phyloP scores from a whole-genome alignment of 1,140 invertebrate genomes.

The Leptopilina clavipes region DNA sequence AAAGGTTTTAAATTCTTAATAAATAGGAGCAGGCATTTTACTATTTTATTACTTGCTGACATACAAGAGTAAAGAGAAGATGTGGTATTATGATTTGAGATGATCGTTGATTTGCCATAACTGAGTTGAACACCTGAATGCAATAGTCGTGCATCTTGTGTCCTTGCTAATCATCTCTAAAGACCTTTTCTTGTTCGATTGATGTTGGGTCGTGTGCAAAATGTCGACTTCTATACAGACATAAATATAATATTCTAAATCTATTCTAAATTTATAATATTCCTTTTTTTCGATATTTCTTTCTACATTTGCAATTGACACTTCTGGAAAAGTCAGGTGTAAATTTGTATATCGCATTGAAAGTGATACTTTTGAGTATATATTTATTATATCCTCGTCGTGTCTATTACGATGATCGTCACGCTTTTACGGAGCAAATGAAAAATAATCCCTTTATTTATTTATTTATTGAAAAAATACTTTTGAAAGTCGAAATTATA shows the following conservation, averaged over 20 bases:
- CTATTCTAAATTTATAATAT: not conserved
- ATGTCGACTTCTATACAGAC: not conserved
- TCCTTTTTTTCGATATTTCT: not conserved
- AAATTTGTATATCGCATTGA: conserved; percentile 13
- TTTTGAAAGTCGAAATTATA: not conserved
- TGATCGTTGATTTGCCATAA: not conserved
- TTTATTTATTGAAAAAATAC: not conserved
- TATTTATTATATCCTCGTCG: not conserved
- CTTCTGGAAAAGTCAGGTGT: conserved; percentile 1
- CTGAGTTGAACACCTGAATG: conserved; percentile 7
- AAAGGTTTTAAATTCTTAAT: too few relatives aligned
- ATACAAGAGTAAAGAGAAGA: not conserved
- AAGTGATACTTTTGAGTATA: not conserved
- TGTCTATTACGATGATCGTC: conserved; percentile 16
- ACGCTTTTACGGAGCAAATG: not conserved
- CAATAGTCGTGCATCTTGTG: not conserved
- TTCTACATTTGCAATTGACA: not conserved
- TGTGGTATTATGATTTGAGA: not conserved
- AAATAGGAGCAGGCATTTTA: too few relatives aligned
- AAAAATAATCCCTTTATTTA: not conserved
- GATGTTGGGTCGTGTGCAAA: not conserved
- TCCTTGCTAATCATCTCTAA: conserved; percentile 13
- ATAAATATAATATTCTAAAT: not conserved
- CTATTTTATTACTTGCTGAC: not conserved
- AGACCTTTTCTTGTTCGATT: conserved; percentile 28